These are phyloP conservation scores for Acanthurus lineatus DNA, from an alignment of 2,797 vertebrate species.

Conservation along the genomic window DNA sequence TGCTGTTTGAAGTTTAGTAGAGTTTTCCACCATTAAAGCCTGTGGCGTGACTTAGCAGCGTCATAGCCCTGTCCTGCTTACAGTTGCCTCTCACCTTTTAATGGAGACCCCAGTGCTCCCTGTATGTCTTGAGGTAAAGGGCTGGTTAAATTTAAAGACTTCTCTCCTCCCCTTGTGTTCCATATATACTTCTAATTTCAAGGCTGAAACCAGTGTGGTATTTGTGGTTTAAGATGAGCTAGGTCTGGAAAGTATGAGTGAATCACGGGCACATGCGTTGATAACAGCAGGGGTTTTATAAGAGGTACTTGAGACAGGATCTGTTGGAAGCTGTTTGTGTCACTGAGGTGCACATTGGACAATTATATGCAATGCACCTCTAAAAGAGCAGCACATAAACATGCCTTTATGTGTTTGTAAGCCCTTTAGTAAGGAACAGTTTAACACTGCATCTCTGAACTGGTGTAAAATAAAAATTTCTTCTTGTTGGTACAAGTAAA, in stretches of 20 bases:
- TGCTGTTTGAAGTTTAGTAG: constrained; percentile 63
- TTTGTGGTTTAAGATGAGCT: constrained; percentile 36
- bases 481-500: neutral
- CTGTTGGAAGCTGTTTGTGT: constrained; percentile 34
- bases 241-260: constrained; percentile 71
- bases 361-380: constrained; percentile 45
- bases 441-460: constrained; percentile 12
- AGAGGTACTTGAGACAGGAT: constrained; percentile 68
- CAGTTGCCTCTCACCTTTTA: constrained; percentile 24
- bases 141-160: constrained; percentile 19
- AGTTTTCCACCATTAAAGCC: constrained; percentile 25
- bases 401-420: constrained; percentile 34
- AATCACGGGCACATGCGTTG: constrained; percentile 48
- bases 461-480: neutral
- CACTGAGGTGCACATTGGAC: constrained; percentile 37
- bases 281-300: constrained; percentile 53
- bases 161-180: neutral
- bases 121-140: constrained; percentile 34
- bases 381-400: constrained; percentile 45
- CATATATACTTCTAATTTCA: constrained; percentile 38
- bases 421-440: constrained; percentile 13
- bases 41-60: neutral
- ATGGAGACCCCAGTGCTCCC: constrained; percentile 6
- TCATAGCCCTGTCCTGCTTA: constrained; percentile 42
- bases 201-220: neutral